Conservation (phyloP, 2,888 invertebrate species). For the Dorcus hopei region DNA sequence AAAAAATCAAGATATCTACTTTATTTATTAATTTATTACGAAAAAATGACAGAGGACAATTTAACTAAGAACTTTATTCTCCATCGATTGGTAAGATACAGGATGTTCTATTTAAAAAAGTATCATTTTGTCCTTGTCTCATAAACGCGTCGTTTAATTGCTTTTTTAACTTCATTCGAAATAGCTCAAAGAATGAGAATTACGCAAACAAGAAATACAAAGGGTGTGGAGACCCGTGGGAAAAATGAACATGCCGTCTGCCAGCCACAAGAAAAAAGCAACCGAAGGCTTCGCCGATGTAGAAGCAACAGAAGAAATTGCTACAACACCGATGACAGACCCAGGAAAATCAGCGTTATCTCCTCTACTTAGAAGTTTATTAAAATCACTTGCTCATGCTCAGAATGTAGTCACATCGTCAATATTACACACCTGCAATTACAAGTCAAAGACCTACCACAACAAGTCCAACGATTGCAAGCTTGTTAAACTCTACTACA, state of each 20-base stretch:
- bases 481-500: conserved; percentile 49
- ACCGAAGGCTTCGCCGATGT: conserved; percentile 39
- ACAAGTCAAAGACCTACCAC: conserved; percentile 45
- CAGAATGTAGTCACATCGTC: conserved; percentile 47
- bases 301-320: conserved; percentile 34
- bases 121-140: too few species aligned
- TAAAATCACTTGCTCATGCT: conserved; percentile 66
- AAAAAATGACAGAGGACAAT: too few species aligned
- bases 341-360: conserved; percentile 57
- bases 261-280: conserved; percentile 44
- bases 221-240: conserved; percentile 57
- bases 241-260: conserved; percentile 23
- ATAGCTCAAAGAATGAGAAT: conserved; percentile 66
- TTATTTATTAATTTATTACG: too few species aligned
- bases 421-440: conserved; percentile 46
- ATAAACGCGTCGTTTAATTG: too few species aligned
- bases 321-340: conserved; percentile 23
- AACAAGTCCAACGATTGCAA: conserved; percentile 55
- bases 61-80: too few species aligned
- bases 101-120: too few species aligned
- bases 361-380: conserved; percentile 76
- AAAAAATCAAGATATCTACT: too few species aligned
- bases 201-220: conserved; percentile 60
- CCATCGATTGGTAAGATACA: too few species aligned
- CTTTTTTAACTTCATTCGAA: too few species aligned